Evolutionary conservation across 2,113 vertebrate genomes (phyloP), one percentile per base, ranked within the genome.

Genomic region (Phodopus roborovskii): DNA sequence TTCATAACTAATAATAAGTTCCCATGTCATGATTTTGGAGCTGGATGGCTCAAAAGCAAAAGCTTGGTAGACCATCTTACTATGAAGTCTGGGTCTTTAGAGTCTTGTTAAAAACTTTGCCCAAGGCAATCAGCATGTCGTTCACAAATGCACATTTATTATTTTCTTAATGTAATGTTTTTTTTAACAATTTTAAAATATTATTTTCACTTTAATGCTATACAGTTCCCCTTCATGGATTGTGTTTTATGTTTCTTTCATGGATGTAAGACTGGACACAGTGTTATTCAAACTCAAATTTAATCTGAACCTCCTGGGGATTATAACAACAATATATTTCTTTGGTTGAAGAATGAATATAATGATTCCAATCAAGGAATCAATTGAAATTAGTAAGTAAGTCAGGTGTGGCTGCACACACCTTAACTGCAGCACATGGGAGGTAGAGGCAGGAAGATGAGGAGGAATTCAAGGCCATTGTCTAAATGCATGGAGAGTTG

Each of bases 311-410:
- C 53, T 42, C 86, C 53, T 30, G 79, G 16, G 77, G 30, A 33
- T 95, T 68, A 64, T 91, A 77, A 42, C 8, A 56, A 53, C 5
- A 81, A 45, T 86, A 15, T 87, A 13, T 92, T 92, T 92, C 53
- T 84, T 90, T 93, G 24, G 6, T 6, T 75, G 70, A 92, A 58
- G 74, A 88, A 68, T 11, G 77, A n/a, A 71, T 66, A 89, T 30
- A 92, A 78, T 81, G 3, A 93, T 84, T 96, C 1, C 88, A 84
- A 74, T 93, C 78, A 92, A 92, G 33, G n/a, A 91, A 97, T 53
- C 53, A 56, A 66, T 30, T 84, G 82, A 93, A 73, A 90, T 74
- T 3, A 73, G 6, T 90, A 7, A 87, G 48, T 71, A 50, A 70
- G 45, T 62, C 13, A 71, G 48, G 22, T 28, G 20, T 70, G 33